Percentiles rank a stretch among this genome's conserved stretches.
Evolutionary conservation across 1,140 invertebrate species (phyloP).

Genomic region (Marisa cornuarietis): DNA sequence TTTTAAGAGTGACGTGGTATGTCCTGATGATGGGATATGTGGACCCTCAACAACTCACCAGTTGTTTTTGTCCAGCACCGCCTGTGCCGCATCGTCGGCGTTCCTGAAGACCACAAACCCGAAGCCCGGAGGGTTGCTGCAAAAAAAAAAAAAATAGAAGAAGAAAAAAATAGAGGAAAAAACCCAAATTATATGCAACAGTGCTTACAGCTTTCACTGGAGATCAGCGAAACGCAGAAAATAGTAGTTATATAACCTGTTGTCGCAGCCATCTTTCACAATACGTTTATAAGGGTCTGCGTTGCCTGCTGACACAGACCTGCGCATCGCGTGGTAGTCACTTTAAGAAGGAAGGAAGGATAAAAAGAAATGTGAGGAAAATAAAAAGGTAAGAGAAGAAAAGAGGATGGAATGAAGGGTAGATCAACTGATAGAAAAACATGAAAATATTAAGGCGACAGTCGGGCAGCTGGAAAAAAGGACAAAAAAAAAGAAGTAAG

Average conservation of each 20-base stretch:
- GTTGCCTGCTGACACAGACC: background rate
- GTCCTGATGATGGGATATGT: no score
- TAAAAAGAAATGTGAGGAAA: background rate
- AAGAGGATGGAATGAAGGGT: background rate
- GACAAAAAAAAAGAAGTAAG: background rate
- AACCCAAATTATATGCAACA: no score
- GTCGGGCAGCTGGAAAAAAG: background rate
- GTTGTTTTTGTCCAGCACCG: constrained; percentile 42
- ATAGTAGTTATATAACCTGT: no score
- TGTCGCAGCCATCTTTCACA: no score
- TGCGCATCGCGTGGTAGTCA: no score
- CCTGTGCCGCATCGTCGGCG: constrained; percentile 55
- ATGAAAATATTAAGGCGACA: background rate
- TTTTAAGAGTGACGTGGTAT: no score
- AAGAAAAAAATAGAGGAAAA: background rate
- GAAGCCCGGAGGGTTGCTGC: constrained; percentile 62
- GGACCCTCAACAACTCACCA: constrained; percentile 33
- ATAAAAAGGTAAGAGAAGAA: no score
- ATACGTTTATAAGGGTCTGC: no score
- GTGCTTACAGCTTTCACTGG: no score
- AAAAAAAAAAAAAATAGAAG: constrained; percentile 18
- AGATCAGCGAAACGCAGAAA: no score
- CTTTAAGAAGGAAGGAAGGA: background rate
- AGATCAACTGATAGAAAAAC: background rate
- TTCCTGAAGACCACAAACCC: constrained; percentile 60